A percentile compares a stretch with the other conserved stretches of the same genome.
Conservation (phyloP, 2,113 vertebrate species). For the Pica pica region DNA sequence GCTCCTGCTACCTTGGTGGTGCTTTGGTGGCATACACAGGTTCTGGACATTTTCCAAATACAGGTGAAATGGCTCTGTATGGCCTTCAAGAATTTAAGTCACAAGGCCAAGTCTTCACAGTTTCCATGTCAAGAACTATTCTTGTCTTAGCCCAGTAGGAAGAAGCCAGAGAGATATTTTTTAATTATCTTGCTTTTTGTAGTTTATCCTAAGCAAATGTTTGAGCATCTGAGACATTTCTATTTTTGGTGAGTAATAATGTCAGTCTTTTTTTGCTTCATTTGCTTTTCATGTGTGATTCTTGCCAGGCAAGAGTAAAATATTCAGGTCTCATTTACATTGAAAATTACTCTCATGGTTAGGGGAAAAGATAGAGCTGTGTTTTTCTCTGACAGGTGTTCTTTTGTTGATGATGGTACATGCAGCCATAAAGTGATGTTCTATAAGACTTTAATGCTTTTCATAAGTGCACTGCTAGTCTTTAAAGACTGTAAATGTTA, state of each 20-base stretch:
- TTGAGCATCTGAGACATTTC: slow-evolving; percentile 47
- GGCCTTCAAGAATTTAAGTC: neutral
- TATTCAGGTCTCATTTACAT: slow-evolving; percentile 46
- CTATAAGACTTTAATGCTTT: neutral
- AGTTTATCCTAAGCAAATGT: slow-evolving; percentile 36
- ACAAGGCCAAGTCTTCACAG: neutral
- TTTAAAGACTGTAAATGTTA: slow-evolving; percentile 1
- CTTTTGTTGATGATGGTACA: neutral
- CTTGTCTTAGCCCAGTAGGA: neutral
- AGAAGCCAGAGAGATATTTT: neutral
- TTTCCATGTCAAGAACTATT: neutral
- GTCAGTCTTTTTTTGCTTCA: slow-evolving; percentile 53
- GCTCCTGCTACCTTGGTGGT: neutral
- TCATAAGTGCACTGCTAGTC: neutral
- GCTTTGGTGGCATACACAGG: neutral
- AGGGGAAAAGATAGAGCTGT: neutral
- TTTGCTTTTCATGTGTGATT: slow-evolving; percentile 21
- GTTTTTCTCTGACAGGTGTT: slow-evolving; percentile 32
- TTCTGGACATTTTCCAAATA: neutral
- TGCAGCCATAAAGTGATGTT: neutral
- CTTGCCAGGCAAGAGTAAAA: slow-evolving; percentile 43
- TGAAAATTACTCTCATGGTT: slow-evolving; percentile 41
- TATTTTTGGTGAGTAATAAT: slow-evolving; percentile 45
- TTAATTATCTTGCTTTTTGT: slow-evolving; percentile 24
- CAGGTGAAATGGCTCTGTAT: neutral